Percentiles rank a stretch among this genome's conserved stretches.
Evolutionary conservation across 2,113 vertebrate genomes (phyloP).

Genomic region (Tragulus kanchil): DNA sequence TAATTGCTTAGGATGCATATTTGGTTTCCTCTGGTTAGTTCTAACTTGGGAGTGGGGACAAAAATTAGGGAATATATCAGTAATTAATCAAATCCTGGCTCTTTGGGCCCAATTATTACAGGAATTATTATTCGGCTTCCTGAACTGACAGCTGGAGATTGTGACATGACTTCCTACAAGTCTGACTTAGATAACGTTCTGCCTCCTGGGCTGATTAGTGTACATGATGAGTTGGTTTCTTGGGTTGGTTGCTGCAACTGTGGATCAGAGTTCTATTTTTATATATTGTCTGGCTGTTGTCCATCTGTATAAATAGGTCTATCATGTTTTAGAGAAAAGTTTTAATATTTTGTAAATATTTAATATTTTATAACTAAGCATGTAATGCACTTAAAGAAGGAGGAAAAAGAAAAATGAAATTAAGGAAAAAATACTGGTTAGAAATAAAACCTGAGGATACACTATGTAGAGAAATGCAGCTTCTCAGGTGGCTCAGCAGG

Average conservation of each 20-base stretch:
- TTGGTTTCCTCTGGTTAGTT: neutral
- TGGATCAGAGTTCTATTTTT: neutral
- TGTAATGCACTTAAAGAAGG: neutral
- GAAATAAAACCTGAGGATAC: neutral
- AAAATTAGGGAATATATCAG: neutral
- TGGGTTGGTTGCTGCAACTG: neutral
- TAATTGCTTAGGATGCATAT: neutral
- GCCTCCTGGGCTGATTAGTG: neutral
- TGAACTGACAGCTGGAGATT: neutral
- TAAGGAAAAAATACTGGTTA: neutral
- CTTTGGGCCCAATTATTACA: neutral
- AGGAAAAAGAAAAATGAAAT: neutral
- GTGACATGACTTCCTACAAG: neutral
- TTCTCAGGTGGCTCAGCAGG: neutral
- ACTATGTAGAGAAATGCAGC: neutral
- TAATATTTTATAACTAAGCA: conserved; percentile 19
- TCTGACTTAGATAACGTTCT: neutral
- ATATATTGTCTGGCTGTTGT: neutral
- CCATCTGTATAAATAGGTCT: conserved; percentile 22
- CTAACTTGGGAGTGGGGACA: neutral
- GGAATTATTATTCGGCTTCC: neutral
- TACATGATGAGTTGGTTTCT: neutral
- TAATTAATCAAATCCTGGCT: neutral
- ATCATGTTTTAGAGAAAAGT: neutral
- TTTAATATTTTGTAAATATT: conserved; percentile 19